Base-by-base conservation (phyloP, 2,797 vertebrate genomes). In the Lacerta viridis region DNA sequence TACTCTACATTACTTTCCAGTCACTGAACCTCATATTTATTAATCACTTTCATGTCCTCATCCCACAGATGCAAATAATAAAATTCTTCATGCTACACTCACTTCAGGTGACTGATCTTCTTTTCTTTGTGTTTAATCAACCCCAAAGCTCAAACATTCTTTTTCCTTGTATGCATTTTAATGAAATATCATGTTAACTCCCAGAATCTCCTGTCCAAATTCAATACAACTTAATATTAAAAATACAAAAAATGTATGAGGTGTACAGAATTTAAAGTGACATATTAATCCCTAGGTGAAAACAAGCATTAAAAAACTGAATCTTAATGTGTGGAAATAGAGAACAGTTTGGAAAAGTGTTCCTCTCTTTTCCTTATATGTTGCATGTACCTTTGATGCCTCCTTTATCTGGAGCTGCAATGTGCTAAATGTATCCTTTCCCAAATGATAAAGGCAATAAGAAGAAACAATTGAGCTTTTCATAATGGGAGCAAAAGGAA, bases 81-180 rank as follows among this genome's bases (percentile, higher is more conserved):
- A 92, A 84, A 88, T 39, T 41, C 25, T 69, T 36, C 3, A 41
- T 39, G 36, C 23, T 6, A 82, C 88, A 64, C 29, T 2, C 15
- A 80, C 90, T 90, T 69, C 83, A 91, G 74, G 78, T 82, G 85
- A 83, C 33, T n/a, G 41, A 75, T 50, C 59, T 41, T 27, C 15
- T 0, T 10, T 80, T 83, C 83, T 78, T 66, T 92, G 8, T 76
- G 17, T 5, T 50, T 76, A 76, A 68, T 76, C 59, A 83, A 75
- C n/a, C 10, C 9, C 8, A 18, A 83, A 76, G 61, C 41, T 27
- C 84, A 78, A 78, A n/a, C 11, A 36, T 78, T 85, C 25, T 8
- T 74, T 74, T 25, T 36, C 11, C 20, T 23, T 80, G 20, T 59
- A 82, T 68, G n/a, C 33, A 23, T 46, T 43, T 46, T 61, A 68